These are phyloP conservation scores for Rhopalosiphum maidis DNA, from an alignment of 1,140 invertebrate genomes.

Conservation along the genomic window DNA sequence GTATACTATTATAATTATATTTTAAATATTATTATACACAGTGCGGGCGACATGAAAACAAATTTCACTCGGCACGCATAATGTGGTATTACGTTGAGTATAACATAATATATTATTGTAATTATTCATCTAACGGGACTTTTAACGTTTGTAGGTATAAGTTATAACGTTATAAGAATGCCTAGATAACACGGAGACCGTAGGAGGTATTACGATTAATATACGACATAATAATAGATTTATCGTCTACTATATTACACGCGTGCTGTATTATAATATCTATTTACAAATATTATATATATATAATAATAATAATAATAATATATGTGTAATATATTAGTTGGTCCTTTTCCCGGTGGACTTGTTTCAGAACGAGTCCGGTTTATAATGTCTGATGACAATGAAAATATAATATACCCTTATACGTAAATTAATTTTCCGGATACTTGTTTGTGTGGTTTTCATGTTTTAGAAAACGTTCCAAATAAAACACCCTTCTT, in stretches of 20 bases:
- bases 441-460: not conserved
- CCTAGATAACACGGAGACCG: not conserved
- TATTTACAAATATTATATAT: not conserved
- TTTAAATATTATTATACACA: not conserved
- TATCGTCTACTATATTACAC: not conserved
- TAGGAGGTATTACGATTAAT: not conserved
- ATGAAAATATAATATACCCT: not conserved
- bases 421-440: not conserved
- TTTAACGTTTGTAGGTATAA: not conserved
- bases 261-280: not conserved
- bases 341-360: not conserved
- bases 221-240: not conserved
- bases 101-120: not conserved
- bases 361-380: not conserved
- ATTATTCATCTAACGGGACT: not conserved
- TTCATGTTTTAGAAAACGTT: not conserved
- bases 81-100: not conserved
- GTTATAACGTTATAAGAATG: not conserved
- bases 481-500: not conserved
- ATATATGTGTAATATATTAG: not conserved
- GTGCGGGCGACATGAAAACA: not conserved
- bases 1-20: not conserved
- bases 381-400: not conserved
- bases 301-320: no score
- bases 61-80: not conserved